phyloP scores from a whole-genome alignment of 2,113 vertebrate genomes.

The Herpetotheres cachinnans region DNA sequence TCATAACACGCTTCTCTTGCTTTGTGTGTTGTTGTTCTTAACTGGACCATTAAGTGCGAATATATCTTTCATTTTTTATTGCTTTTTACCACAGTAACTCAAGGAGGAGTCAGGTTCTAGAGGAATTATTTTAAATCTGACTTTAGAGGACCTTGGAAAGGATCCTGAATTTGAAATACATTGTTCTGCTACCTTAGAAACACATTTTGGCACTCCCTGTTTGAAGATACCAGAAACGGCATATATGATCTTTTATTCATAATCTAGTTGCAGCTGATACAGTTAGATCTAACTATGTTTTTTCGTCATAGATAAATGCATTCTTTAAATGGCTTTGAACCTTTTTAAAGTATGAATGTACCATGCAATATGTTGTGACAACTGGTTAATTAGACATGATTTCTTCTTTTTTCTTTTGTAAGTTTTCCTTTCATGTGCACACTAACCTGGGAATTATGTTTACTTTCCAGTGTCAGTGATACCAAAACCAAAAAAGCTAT shows the following conservation, averaged over 20 bases:
- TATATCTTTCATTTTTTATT: background rate
- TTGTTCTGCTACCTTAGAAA: background rate
- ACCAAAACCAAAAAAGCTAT: background rate
- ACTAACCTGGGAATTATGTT: background rate
- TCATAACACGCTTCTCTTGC: background rate
- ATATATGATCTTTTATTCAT: conserved; percentile 21
- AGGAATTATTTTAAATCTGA: conserved; percentile 4
- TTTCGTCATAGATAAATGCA: background rate
- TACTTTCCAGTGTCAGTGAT: background rate
- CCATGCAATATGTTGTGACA: background rate
- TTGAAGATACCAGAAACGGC: background rate
- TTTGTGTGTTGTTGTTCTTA: background rate
- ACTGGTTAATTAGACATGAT: background rate
- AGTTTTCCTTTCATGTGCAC: background rate
- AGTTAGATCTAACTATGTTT: background rate
- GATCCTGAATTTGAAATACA: background rate
- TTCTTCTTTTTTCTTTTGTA: background rate
- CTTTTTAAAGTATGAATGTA: background rate
- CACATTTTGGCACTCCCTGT: background rate
- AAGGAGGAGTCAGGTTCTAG: background rate
- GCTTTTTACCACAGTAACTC: background rate
- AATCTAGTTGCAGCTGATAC: background rate
- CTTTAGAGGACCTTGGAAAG: background rate
- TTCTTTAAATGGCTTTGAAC: conserved; percentile 9
- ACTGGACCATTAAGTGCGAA: background rate